Evolutionary conservation across 2,797 vertebrate species (phyloP).

Genomic region (Syndactyla subalaris): DNA sequence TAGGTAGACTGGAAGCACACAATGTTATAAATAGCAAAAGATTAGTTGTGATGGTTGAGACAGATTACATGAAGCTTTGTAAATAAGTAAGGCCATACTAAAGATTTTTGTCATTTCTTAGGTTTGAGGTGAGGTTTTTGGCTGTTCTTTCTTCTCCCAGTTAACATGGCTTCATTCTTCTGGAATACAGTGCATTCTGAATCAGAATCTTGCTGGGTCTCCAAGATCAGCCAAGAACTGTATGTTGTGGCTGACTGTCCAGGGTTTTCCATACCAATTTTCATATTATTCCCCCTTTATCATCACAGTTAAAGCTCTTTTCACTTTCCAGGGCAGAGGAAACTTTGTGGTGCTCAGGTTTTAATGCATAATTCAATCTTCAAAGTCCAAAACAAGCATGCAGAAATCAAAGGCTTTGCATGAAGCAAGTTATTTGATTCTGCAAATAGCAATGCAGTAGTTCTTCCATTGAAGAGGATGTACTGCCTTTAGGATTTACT

Average conservation of each 20-base stretch:
- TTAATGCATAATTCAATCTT: neutral
- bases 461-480: neutral
- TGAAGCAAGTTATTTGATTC: conserved; percentile 16
- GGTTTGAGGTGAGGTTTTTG: accelerated
- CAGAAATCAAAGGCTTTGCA: conserved; percentile 40
- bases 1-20: neutral
- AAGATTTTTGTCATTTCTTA: neutral
- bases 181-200: neutral
- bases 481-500: conserved; percentile 41
- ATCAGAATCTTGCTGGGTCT: neutral
- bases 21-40: neutral
- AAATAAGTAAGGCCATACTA: neutral
- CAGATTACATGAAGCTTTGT: neutral
- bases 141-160: neutral
- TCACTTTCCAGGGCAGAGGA: neutral
- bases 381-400: conserved; percentile 10
- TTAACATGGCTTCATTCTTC: neutral
- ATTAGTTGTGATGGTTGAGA: neutral
- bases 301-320: neutral
- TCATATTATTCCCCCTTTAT: neutral
- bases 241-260: neutral
- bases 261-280: neutral
- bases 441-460: neutral
- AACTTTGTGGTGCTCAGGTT: neutral
- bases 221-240: neutral